Base-by-base conservation (phyloP, 1,140 invertebrate species). In the Drosophila jambulina region DNA sequence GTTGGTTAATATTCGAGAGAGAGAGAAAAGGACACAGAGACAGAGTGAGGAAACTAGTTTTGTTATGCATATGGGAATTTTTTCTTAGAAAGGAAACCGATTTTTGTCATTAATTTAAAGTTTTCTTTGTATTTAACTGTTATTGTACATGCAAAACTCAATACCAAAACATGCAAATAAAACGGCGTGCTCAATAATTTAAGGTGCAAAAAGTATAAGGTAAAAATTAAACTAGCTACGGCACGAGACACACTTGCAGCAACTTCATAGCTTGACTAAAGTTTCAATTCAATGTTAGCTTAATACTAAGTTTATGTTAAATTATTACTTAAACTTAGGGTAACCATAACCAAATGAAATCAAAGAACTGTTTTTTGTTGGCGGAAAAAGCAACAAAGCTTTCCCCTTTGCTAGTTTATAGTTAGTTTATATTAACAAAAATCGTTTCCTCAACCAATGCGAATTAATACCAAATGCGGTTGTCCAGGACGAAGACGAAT, bases 231-330 rank as follows among this genome's bases (percentile, higher is more conserved):
- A 54, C 42, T 43, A 43, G 10, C 42, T 19, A 43, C 42, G 42
- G 9, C 70, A 76, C 49, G 74, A 74, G 78, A 84, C 79, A 92
- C 91, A 92, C 87, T 92, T 92, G 88, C 91, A 92, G 91, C 91
- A 92, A 92, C 91, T 92, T 92, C 91, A 92, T 92, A 92, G 91
- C 91, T 91, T 84, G 82, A 80, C 86, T 90, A 88, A 88, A 83
- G 54, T 84, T 88, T 84, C 69, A 84, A 90, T 61, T 84, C 76
- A 48, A 84, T 84, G 80, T 90, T 90, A 90, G 85, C 85, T 90
- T 90, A 90, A 68, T 61, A 54, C 82, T 91, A 90, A 70, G 72
- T 69, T 79, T 49, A 72, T 70, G 61, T 72, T 79, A 60, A 43
- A 62, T 69, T 69, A 10, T 38, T 72, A 61, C 56, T 51, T 45